Conservation (phyloP, 2,888 invertebrate species). For the Platynereis dumerilii region DNA sequence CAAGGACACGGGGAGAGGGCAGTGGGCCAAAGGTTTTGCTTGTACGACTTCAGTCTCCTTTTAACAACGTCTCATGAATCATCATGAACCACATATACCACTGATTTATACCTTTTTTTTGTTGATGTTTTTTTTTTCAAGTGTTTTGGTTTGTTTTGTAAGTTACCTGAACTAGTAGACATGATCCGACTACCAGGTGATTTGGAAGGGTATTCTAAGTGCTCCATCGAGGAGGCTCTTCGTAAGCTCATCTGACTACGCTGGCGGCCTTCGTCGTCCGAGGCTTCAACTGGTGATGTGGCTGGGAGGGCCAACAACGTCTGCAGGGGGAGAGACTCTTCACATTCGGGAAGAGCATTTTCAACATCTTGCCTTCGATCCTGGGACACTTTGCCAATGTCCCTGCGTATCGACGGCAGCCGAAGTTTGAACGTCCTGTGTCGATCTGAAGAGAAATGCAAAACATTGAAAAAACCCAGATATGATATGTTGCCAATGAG, state of each 20-base stretch:
- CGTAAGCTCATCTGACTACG: conserved; percentile 36
- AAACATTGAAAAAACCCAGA: neutral
- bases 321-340: conserved; percentile 29
- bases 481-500: neutral
- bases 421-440: conserved; percentile 59
- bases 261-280: conserved; percentile 26
- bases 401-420: conserved; percentile 59
- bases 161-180: conserved; percentile 32
- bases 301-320: conserved; percentile 13
- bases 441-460: conserved; percentile 45
- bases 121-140: too few relatives aligned
- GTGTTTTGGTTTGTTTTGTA: neutral
- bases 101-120: too few relatives aligned
- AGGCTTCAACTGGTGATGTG: conserved; percentile 22
- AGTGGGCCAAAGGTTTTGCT: too few relatives aligned
- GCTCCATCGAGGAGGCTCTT: conserved; percentile 36
- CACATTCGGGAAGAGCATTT: conserved; percentile 22
- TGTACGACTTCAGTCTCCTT: too few relatives aligned
- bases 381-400: conserved; percentile 36
- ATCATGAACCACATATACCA: too few relatives aligned
- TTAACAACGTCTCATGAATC: too few relatives aligned
- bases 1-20: too few relatives aligned
- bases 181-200: conserved; percentile 15
- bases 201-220: conserved; percentile 22
- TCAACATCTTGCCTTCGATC: conserved; percentile 32